Conservation (phyloP, 2,797 vertebrate species). For the Pipistrellus pygmaeus region DNA sequence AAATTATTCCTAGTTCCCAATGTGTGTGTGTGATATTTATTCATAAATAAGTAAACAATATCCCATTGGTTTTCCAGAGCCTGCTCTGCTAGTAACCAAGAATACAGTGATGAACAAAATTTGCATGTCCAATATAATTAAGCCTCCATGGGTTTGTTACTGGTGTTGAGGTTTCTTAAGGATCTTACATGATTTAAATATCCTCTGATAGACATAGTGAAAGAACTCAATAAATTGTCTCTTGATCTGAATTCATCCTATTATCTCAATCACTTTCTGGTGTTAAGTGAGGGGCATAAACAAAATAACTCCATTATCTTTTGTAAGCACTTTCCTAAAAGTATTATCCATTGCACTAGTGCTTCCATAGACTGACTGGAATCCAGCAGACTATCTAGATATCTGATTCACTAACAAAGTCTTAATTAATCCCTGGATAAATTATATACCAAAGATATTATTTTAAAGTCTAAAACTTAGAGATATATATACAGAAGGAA, state of each 20-base stretch:
- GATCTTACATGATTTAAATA: slow-evolving; percentile 48
- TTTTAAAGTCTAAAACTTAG: slow-evolving; percentile 46
- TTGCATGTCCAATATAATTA: not conserved
- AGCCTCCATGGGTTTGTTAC: not conserved
- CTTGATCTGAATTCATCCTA: slow-evolving; percentile 58
- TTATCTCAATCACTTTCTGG: slow-evolving; percentile 42
- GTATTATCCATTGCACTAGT: not conserved
- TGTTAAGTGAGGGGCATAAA: slow-evolving; percentile 58
- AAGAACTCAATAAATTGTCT: slow-evolving; percentile 28
- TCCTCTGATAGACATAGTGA: slow-evolving; percentile 29
- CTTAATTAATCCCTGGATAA: slow-evolving; percentile 42
- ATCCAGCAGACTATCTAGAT: not conserved
- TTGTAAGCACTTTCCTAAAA: slow-evolving; percentile 11
- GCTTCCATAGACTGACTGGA: not conserved
- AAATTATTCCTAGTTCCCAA: not conserved
- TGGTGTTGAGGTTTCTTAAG: slow-evolving; percentile 17
- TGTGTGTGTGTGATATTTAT: not conserved
- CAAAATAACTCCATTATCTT: slow-evolving; percentile 52
- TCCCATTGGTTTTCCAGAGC: not conserved
- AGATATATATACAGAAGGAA: slow-evolving; percentile 13
- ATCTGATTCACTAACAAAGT: slow-evolving; percentile 37
- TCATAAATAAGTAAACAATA: slow-evolving; percentile 28
- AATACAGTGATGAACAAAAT: slow-evolving; percentile 33
- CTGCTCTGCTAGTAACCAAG: not conserved
- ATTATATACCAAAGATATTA: not conserved